Evolutionary conservation across 2,113 vertebrate genomes (phyloP).

Genomic region (Amphilophus citrinellus): DNA sequence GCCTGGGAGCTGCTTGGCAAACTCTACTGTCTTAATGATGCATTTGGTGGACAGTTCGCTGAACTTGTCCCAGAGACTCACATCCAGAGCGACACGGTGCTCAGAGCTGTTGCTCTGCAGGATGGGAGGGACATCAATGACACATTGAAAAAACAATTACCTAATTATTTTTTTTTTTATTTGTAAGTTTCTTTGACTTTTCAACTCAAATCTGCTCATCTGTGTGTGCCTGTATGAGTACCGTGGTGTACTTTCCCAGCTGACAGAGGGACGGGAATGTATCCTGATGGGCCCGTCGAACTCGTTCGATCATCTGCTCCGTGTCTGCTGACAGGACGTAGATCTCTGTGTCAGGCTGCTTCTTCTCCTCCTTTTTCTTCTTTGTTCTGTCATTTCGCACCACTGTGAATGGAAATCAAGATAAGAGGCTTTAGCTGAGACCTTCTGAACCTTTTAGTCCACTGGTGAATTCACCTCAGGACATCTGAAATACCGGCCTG

Average conservation of each 20-base stretch:
- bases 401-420: constrained; percentile 45
- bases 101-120: constrained; percentile 78
- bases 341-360: constrained; percentile 77
- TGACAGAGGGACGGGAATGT: constrained; percentile 90
- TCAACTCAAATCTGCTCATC: not conserved
- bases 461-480: not conserved
- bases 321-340: constrained; percentile 90
- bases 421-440: not conserved
- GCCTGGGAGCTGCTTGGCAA: constrained; percentile 81
- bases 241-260: constrained; percentile 83
- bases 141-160: not conserved
- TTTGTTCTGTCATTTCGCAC: constrained; percentile 81
- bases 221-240: constrained; percentile 20
- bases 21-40: constrained; percentile 83
- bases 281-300: constrained; percentile 92
- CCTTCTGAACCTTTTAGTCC: not conserved
- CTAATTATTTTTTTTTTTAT: not conserved
- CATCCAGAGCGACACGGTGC: constrained; percentile 78
- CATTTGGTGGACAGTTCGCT: constrained; percentile 83
- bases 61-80: constrained; percentile 83
- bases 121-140: not conserved
- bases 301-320: constrained; percentile 92
- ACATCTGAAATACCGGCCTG: not conserved
- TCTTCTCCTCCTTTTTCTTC: constrained; percentile 82
- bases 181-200: not conserved